Percentiles rank a stretch among this genome's conserved stretches.
Evolutionary conservation across 2,888 invertebrate species (phyloP).

Genomic region (Mystacides longicornis): DNA sequence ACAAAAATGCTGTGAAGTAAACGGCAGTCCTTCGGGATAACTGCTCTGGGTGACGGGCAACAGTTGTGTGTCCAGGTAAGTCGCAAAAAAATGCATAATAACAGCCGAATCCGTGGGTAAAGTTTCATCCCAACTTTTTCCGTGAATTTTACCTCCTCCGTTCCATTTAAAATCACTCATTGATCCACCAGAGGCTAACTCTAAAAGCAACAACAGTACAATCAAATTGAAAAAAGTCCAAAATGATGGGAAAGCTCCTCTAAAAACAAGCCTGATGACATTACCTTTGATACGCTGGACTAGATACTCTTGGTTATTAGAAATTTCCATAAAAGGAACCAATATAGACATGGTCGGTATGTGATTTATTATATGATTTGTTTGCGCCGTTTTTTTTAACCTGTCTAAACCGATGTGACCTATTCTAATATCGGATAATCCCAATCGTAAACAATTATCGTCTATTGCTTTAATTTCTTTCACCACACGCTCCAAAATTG

Average conservation of each 20-base stretch:
- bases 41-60: conserved; percentile 40
- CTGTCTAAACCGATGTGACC: conserved; percentile 66
- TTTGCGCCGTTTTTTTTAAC: conserved; percentile 65
- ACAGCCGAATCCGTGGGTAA: conserved; percentile 84
- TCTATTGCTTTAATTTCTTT: conserved; percentile 68
- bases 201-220: conserved; percentile 32
- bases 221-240: neutral
- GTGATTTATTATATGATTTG: conserved; percentile 34
- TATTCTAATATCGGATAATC: conserved; percentile 57
- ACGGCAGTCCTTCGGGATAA: conserved; percentile 34
- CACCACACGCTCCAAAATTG: conserved; percentile 68
- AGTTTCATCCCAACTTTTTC: conserved; percentile 72
- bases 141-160: conserved; percentile 65
- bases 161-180: conserved; percentile 87
- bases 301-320: conserved; percentile 79
- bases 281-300: conserved; percentile 64
- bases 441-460: conserved; percentile 60
- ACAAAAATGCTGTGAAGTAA: conserved; percentile 34
- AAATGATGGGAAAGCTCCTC: neutral
- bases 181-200: conserved; percentile 75
- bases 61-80: conserved; percentile 79
- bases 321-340: conserved; percentile 74
- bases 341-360: conserved; percentile 55
- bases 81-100: conserved; percentile 75
- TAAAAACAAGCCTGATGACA: neutral